phyloP scores from a whole-genome alignment of 2,797 vertebrate genomes.

The Tapirus indicus region DNA sequence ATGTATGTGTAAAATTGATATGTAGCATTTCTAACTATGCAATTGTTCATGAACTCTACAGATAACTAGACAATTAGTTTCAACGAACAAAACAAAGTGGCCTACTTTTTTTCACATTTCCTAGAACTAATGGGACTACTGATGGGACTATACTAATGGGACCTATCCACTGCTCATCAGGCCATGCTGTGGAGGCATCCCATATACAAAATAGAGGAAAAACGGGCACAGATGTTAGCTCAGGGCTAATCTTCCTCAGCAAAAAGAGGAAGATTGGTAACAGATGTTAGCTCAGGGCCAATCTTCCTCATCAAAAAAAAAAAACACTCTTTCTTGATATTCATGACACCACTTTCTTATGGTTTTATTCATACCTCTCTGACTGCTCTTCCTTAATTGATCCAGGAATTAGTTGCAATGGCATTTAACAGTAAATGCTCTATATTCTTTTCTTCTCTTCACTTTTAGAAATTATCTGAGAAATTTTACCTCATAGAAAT shows the following conservation, averaged over 20 bases:
- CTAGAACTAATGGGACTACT: not conserved
- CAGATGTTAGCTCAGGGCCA: too few species aligned
- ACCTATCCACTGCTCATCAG: too few species aligned
- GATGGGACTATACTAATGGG: too few species aligned
- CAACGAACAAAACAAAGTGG: not conserved
- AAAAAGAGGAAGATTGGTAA: too few species aligned
- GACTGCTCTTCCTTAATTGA: not conserved
- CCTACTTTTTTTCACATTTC: not conserved
- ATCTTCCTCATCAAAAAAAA: too few species aligned
- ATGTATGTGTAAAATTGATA: not conserved
- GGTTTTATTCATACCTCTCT: not conserved
- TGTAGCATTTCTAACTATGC: not conserved
- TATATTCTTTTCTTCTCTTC: not conserved
- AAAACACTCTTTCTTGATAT: not conserved
- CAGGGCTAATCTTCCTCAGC: too few species aligned
- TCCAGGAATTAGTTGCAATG: not conserved
- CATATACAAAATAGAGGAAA: too few species aligned
- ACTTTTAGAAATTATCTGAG: slow-evolving; percentile 40
- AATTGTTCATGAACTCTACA: slow-evolving; percentile 6
- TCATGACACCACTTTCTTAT: not conserved
- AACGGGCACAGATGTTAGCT: too few species aligned
- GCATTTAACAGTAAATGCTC: not conserved
- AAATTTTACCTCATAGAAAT: not conserved
- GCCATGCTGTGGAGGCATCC: too few species aligned
- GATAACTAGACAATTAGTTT: not conserved